A percentile compares a stretch with the other conserved stretches of the same genome.
These are phyloP conservation scores for Penaeus monodon DNA, from an alignment of 2,888 invertebrate species.

Conservation along the genomic window DNA sequence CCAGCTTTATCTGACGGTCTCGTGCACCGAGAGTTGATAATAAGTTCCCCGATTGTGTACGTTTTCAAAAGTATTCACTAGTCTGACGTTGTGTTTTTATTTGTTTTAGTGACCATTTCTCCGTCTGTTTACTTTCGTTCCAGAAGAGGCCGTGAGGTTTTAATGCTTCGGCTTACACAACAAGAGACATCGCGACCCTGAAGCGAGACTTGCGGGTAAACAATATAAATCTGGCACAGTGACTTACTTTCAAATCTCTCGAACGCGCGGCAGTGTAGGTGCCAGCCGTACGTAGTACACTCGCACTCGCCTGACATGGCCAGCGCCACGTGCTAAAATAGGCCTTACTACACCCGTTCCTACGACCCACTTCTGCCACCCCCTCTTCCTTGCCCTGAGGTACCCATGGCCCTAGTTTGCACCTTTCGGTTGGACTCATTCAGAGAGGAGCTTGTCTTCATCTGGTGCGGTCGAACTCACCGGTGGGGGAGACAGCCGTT, in stretches of 20 bases:
- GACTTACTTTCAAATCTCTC: constrained; percentile 51
- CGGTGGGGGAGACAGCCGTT: too few relatives aligned
- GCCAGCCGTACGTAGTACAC: constrained; percentile 35
- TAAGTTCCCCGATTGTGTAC: constrained; percentile 37
- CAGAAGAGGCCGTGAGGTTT: too few relatives aligned
- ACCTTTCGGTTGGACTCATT: constrained; percentile 28
- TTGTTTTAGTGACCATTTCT: too few relatives aligned
- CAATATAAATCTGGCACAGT: constrained; percentile 17
- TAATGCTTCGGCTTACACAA: not conserved
- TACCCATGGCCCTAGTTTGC: constrained; percentile 12
- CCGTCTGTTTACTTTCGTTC: too few relatives aligned
- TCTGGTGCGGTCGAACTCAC: not conserved
- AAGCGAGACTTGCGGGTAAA: not conserved
- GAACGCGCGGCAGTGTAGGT: constrained; percentile 16
- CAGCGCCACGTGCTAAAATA: constrained; percentile 11
- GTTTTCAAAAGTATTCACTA: constrained; percentile 40
- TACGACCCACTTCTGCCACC: constrained; percentile 4
- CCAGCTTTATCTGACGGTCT: constrained; percentile 40
- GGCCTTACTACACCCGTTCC: constrained; percentile 12
- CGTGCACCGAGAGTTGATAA: constrained; percentile 27
- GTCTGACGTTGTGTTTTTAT: too few relatives aligned
- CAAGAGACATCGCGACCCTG: not conserved
- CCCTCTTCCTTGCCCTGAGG: not conserved
- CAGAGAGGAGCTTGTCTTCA: constrained; percentile 29
- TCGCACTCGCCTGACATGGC: constrained; percentile 29